Evolutionary conservation across 2,113 vertebrate genomes (phyloP), one percentile per base, ranked within the genome.

Genomic region (Vidua macroura): DNA sequence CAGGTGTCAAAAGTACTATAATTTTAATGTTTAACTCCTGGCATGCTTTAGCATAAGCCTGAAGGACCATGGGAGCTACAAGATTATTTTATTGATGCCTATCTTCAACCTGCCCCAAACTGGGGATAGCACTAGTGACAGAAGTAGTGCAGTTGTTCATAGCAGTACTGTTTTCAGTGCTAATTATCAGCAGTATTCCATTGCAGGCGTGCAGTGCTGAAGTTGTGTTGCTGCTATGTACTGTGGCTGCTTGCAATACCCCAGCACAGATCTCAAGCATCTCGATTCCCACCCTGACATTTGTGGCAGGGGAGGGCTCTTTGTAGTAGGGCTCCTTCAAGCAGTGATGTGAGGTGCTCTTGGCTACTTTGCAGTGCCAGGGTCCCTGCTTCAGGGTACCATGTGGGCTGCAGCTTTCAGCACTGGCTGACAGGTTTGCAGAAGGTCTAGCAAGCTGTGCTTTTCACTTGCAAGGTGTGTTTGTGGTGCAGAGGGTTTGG

Each of bases 191-290:
- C 21, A 37, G 10, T n/a, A 39, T 66, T 49, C 58, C 33, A 3
- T 6, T 83, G 58, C 43, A 83, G 22, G 7, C 0, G 0, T 62
- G 18, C 66, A 64, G 15, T 19, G 31, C 46, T 86, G 68, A 53
- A n/a, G 52, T 53, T 1, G 0, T 17, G 27, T 48, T 69, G 20
- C 46, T 79, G n/a, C 59, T 55, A 0, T 1, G 6, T 25, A 3
- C 31, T 58, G 13, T 55, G 51, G 11, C 53, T 75, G 28, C 46
- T 41, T 66, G 18, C 13, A 27, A 0, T 30, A 37, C 11, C 20
- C 7, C 66, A 67, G 66, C 27, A 68, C 13, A 55, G 28, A 75
- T 44, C 44, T 75, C 15, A 1, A 25, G 13, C 20, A 41, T 39
- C 43, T 63, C 21, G 2, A 5, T 58, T 78, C 23, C 23, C 8